Conservation (phyloP, 2,888 invertebrate genomes). For the Pollenia angustigena region DNA sequence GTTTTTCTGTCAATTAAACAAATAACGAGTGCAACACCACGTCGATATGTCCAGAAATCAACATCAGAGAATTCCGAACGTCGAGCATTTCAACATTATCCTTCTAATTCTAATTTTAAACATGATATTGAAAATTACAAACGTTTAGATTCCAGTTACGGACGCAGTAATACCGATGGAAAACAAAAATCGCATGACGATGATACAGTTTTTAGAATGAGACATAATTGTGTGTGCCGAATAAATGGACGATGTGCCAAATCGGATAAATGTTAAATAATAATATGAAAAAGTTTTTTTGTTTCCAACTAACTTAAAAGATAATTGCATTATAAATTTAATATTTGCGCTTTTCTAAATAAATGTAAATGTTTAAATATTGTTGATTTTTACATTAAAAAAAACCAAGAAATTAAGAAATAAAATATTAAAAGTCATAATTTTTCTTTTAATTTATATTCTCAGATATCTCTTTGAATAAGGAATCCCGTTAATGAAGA, state of each 20-base stretch:
- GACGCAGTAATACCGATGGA: constrained; percentile 14
- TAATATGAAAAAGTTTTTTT: no score
- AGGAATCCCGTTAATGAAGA: no score
- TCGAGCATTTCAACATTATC: neutral
- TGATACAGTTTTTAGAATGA: neutral
- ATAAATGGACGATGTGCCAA: constrained; percentile 13
- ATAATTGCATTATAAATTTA: no score
- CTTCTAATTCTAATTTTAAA: neutral
- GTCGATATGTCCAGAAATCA: neutral
- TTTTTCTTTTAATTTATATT: no score
- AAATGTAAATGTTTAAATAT: no score
- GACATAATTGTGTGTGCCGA: constrained; percentile 23
- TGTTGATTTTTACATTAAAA: no score
- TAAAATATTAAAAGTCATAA: no score
- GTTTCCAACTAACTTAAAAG: no score
- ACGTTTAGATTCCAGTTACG: constrained; percentile 1
- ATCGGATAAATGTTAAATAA: neutral
- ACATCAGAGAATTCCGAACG: neutral
- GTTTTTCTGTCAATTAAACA: neutral
- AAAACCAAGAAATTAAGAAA: no score
- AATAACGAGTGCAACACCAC: neutral
- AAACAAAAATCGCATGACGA: neutral
- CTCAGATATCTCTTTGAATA: no score
- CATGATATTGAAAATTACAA: constrained; percentile 9
- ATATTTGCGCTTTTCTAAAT: no score